Evolutionary conservation across 2,888 invertebrate species (phyloP), one percentile per base, ranked within the genome.

Genomic region (Drosophila kanekoi): DNA sequence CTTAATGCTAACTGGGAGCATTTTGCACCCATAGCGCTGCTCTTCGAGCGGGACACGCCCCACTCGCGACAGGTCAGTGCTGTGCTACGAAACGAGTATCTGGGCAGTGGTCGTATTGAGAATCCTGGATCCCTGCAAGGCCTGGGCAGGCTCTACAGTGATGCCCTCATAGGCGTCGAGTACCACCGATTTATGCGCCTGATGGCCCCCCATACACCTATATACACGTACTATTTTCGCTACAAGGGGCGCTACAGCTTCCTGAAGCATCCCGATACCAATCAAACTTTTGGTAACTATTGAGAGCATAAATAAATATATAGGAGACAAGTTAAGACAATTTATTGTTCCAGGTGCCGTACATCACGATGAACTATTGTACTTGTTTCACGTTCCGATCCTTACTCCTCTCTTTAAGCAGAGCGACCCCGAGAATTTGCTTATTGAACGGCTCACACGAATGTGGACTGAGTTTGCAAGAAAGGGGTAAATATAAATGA

Each of bases 201-300:
- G 32, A 91, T 95, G 75, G 93, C 94, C 0, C 91, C 93, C 4
- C 92, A 93, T 60, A 94, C 93, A 0, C 91, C 92, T 0, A 94
- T 95, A 8, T 95, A 93, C 89, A 95, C 94, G 76, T 95, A 94
- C 84, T 90, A 93, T 58, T 95, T 95, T 76, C 93, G 93, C 1
- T 95, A 94, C 82, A 93, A 94, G 69, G 95, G 95, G 14, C 93
- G 94, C 66, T 94, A 93, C 78, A 95, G 95, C 80, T 93, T 93
- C 81, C 93, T 83, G 53, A 93, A 93, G 64, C 92, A 93, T 6
- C 92, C 92, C 1, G 69, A 72, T 1, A 88, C 60, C 8, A 82
- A 89, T 56, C 91, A 92, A 73, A 93, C 93, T 1, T 90, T 92
- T 56, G 93, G 94, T 94, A 83, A 1, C 14, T 3, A 4, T 5